Conservation (phyloP, 1,140 invertebrate species). For the Drosophila novamexicana region DNA sequence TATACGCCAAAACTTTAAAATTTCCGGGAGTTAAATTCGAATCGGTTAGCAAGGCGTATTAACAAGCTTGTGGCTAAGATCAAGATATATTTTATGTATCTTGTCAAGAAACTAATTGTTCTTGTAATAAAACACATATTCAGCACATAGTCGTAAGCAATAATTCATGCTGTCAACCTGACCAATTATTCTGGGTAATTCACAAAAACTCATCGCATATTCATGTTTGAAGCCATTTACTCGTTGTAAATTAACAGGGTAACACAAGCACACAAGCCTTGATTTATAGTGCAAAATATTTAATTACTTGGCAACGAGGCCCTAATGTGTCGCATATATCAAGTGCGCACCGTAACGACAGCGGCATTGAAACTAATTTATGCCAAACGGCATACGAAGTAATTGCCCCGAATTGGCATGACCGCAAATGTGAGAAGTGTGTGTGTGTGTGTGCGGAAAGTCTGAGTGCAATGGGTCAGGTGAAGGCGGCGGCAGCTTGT, state of each 20-base stretch:
- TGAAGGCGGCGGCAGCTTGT: slow-evolving; percentile 3
- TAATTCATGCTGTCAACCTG: neutral
- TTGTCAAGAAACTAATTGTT: neutral
- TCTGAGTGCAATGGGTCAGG: neutral
- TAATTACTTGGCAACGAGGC: slow-evolving; percentile 73
- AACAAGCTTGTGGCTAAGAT: no score
- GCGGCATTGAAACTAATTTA: slow-evolving; percentile 73
- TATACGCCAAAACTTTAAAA: neutral
- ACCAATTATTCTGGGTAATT: neutral
- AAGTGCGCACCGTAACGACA: slow-evolving; percentile 31
- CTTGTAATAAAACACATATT: neutral
- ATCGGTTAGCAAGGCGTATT: no score
- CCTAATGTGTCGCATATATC: slow-evolving; percentile 69
- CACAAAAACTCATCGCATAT: neutral
- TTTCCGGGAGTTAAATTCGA: neutral
- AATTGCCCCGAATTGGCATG: slow-evolving; percentile 73
- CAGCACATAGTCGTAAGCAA: neutral
- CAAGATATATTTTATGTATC: neutral
- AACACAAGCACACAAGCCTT: slow-evolving; percentile 19
- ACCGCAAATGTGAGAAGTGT: slow-evolving; percentile 44
- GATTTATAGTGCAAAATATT: slow-evolving; percentile 62
- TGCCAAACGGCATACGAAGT: slow-evolving; percentile 70
- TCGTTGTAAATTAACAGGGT: slow-evolving; percentile 7
- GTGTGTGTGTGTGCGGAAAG: neutral
- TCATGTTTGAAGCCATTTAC: neutral